Evolutionary conservation across 1,140 invertebrate genomes (phyloP), one percentile per base, ranked within the genome.

Genomic region (Saccostrea echinata): DNA sequence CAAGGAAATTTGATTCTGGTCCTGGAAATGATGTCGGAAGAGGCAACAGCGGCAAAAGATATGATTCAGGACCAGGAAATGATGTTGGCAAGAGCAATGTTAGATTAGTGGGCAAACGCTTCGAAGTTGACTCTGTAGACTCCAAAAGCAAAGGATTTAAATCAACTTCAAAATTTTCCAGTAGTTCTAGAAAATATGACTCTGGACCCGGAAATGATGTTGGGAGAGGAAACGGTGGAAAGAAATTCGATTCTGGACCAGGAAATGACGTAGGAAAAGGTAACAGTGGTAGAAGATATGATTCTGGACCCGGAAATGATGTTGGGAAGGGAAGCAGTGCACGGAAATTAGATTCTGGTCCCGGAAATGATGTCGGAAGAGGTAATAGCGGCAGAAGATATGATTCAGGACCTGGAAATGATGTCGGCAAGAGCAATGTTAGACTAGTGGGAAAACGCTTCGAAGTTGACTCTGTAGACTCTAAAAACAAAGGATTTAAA

Each of bases 261-360:
- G 64, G 64, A 68, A 68, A 68, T 68, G 64, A 68, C 24, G 64
- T 68, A 1, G 61, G 61, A n/a, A 68, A 11, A 68, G 61, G 61
- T 11, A 68, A 68, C 18, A 68, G n/a, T 11, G 11, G 13, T 4
- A 68, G n/a, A 1, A n/a, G 18, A 4, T 27, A 21, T 68, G 61
- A 68, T 27, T 68, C 61, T 2, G 61, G n/a, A 27, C 61, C 61
- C 1, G 61, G 61, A 68, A 68, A 68, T 68, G 61, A 68, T 24
- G 61, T 68, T 1, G 24, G 61, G 0, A 68, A 27, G n/a, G n/a
- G 55, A 1, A 57, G 11, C n/a, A n/a, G n/a, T n/a, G n/a, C n/a
- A n/a, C n/a, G n/a, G n/a, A n/a, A n/a, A 2, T n/a, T 57, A 3
- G 55, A 57, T n/a, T 57, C 55, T 3, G 55, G 55, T 4, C 55